These are phyloP conservation scores for Cetoscarus ocellatus DNA, from an alignment of 2,797 vertebrate species.

Conservation along the genomic window DNA sequence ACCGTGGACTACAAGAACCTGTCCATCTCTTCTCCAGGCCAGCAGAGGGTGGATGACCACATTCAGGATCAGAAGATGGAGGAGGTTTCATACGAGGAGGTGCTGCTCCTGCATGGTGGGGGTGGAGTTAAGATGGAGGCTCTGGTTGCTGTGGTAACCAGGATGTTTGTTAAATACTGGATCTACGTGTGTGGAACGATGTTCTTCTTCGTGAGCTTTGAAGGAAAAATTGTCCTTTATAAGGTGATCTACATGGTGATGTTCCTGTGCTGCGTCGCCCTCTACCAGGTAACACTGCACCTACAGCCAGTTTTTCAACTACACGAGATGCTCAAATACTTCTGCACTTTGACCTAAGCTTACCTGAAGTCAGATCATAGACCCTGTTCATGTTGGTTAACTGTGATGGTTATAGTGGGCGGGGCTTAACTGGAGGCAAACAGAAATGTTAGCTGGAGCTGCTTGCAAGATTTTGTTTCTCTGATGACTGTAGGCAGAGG, in stretches of 20 bases:
- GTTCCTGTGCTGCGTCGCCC: constrained; percentile 94
- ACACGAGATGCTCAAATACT: too few species aligned
- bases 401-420: too few species aligned
- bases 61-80: constrained; percentile 35
- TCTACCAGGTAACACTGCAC: constrained; percentile 90
- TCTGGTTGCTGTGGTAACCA: constrained; percentile 90
- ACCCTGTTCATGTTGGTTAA: too few species aligned
- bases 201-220: constrained; percentile 99
- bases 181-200: constrained; percentile 97
- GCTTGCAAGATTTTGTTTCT: too few species aligned
- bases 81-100: constrained; percentile 74
- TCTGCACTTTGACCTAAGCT: too few species aligned
- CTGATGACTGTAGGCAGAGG: too few species aligned
- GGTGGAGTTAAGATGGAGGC: constrained; percentile 92
- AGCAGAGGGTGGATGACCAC: constrained; percentile 50
- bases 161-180: constrained; percentile 97
- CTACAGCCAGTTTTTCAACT: neutral
- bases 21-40: constrained; percentile 21
- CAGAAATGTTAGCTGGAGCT: too few species aligned
- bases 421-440: too few species aligned
- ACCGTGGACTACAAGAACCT: neutral
- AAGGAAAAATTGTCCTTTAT: constrained; percentile 96
- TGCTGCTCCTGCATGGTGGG: constrained; percentile 54
- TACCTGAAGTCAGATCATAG: too few species aligned
- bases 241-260: constrained; percentile 99